Evolutionary conservation across 2,113 vertebrate species (phyloP), one percentile per base, ranked within the genome.

Genomic region (Cardinalis cardinalis): DNA sequence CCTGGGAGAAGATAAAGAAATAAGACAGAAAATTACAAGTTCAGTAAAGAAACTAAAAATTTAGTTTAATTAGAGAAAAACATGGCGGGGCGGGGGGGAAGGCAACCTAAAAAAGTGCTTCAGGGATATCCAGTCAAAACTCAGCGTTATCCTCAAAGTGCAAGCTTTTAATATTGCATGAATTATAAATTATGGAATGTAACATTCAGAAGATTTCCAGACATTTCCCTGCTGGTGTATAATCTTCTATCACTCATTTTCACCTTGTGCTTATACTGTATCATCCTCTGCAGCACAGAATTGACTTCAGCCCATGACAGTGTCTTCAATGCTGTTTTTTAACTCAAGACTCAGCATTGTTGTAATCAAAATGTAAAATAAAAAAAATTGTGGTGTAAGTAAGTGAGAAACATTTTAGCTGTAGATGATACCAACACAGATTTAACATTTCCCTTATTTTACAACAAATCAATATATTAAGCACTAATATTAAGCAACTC

Each of bases 11-110:
- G 36, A n/a, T 15, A 34, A 66, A 84, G 60, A 69, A 69, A 18
- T 19, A 25, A 72, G 18, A 24, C 2, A 65, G 9, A 56, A 93
- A 85, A 86, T 14, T 18, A 3, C 18, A 52, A 9, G 26, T 53
- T 92, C 36, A 40, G 9, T 52, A 48, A 93, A 53, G 34, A 66
- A 58, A 21, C 4, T 26, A 88, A 77, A 79, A 48, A 41, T 31
- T 19, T 38, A 13, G 8, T 69, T 87, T 64, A 51, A 59, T 63
- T 51, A 43, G 34, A 32, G 55, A 53, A 73, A 73, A 71, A 43
- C 3, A 11, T 7, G 2, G 36, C 9, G 36, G 36, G 28, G 9
- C 6, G 16, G 3, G 12, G 2, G 5, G 38, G 10, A 36, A 32
- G 13, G 3, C 10, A 23, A 31, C 16, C 1, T 5, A 49, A 51